Evolutionary conservation across 2,888 invertebrate species (phyloP).

Genomic region (Drosophila prostipennis): DNA sequence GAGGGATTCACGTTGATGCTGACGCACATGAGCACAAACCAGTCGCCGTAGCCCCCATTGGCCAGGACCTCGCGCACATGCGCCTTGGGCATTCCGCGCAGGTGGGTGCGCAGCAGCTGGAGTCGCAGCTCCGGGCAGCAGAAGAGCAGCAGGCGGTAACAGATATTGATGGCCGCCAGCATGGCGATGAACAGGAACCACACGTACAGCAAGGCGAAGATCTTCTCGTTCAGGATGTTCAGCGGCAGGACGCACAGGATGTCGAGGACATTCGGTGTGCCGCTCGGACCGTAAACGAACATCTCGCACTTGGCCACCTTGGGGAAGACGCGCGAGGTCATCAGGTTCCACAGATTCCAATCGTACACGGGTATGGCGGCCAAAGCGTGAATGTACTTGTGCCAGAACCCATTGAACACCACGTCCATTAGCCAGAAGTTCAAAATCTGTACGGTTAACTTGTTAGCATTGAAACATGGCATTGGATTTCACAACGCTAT

Average conservation of each 20-base stretch:
- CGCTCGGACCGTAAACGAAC: slow-evolving; percentile 93
- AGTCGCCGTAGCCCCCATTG: slow-evolving; percentile 87
- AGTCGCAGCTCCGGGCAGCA: slow-evolving; percentile 82
- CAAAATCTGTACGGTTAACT: slow-evolving; percentile 67
- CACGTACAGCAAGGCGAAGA: slow-evolving; percentile 89
- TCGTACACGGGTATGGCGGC: slow-evolving; percentile 71
- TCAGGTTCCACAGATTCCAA: slow-evolving; percentile 80
- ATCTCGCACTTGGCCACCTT: slow-evolving; percentile 94
- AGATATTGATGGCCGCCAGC: slow-evolving; percentile 87
- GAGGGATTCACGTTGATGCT: slow-evolving; percentile 90
- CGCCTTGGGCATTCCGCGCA: slow-evolving; percentile 65
- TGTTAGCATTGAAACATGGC: no score
- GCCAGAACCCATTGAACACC: slow-evolving; percentile 80
- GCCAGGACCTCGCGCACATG: slow-evolving; percentile 65
- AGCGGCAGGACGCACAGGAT: slow-evolving; percentile 90
- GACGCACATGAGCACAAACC: slow-evolving; percentile 90
- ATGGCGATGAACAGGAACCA: slow-evolving; percentile 89
- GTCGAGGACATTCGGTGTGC: slow-evolving; percentile 92
- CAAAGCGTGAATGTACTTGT: slow-evolving; percentile 74
- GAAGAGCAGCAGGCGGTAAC: slow-evolving; percentile 87
- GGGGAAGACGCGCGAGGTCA: slow-evolving; percentile 80
- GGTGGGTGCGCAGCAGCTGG: slow-evolving; percentile 68
- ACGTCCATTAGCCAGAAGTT: slow-evolving; percentile 79
- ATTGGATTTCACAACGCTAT: no score
- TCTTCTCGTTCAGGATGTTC: slow-evolving; percentile 92